Conservation (phyloP, 2,888 invertebrate species). For the Ichneumoninae sp. region DNA sequence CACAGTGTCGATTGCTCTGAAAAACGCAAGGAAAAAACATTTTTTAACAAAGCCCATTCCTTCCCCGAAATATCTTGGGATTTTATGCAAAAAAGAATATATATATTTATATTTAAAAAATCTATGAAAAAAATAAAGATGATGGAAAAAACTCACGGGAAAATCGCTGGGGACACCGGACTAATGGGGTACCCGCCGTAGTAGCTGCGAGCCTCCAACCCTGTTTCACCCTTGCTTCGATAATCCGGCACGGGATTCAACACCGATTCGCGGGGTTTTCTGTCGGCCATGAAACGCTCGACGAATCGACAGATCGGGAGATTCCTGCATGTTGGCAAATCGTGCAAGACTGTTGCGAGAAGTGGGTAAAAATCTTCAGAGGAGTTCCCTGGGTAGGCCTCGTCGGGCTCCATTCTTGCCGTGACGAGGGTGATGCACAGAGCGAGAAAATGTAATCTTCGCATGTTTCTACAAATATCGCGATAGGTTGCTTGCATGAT, state of each 20-base stretch:
- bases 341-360: conserved; percentile 62
- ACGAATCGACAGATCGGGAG: conserved; percentile 70
- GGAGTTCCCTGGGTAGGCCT: conserved; percentile 32
- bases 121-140: conserved; percentile 9
- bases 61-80: background rate
- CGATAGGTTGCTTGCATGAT: background rate
- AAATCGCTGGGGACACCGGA: conserved; percentile 73
- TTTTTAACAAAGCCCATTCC: background rate
- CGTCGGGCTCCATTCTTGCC: conserved; percentile 9
- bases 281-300: conserved; percentile 56
- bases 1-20: conserved; percentile 82
- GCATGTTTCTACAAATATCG: conserved; percentile 44
- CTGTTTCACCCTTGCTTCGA: conserved; percentile 50
- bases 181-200: conserved; percentile 72
- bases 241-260: conserved; percentile 39
- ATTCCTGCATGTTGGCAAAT: conserved; percentile 68
- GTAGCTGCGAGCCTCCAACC: conserved; percentile 75
- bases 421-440: conserved; percentile 24
- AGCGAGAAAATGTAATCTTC: conserved; percentile 28
- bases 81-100: background rate
- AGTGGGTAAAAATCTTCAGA: conserved; percentile 57
- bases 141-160: conserved; percentile 75
- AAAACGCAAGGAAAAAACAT: conserved; percentile 60
- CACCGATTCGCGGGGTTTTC: conserved; percentile 27
- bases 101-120: background rate